These are phyloP conservation scores for Tethea ocularis DNA, from an alignment of 2,888 invertebrate genomes.

Conservation along the genomic window DNA sequence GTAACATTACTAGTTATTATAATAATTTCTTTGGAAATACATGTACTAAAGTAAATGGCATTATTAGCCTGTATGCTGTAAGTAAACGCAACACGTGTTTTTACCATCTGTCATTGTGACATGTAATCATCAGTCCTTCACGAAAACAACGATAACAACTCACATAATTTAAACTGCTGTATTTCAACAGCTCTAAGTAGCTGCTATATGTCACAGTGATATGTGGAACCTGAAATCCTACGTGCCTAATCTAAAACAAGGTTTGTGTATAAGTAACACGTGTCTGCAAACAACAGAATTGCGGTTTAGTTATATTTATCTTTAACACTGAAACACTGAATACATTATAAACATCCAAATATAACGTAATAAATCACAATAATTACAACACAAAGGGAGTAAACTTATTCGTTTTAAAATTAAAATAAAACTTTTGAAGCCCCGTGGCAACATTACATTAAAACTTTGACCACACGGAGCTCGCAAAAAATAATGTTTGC, in stretches of 20 bases:
- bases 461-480: constrained; percentile 1
- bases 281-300: constrained; percentile 30
- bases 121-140: constrained; percentile 6
- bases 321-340: constrained; percentile 27
- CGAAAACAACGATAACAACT: background rate
- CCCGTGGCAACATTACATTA: background rate
- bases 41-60: background rate
- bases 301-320: constrained; percentile 33
- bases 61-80: background rate
- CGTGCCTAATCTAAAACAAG: constrained; percentile 36
- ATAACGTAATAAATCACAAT: background rate
- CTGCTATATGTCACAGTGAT: constrained; percentile 3
- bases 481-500: constrained; percentile 6
- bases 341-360: constrained; percentile 12
- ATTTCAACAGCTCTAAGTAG: constrained; percentile 1
- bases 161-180: constrained; percentile 4
- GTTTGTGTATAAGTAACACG: constrained; percentile 19
- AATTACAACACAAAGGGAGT: background rate
- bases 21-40: background rate
- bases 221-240: constrained; percentile 10
- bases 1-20: background rate
- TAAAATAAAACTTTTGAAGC: background rate
- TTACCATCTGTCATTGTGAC: background rate
- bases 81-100: constrained; percentile 1
- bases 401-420: background rate